Conservation (phyloP, 2,113 vertebrate species). For the Chaetodon auriga region DNA sequence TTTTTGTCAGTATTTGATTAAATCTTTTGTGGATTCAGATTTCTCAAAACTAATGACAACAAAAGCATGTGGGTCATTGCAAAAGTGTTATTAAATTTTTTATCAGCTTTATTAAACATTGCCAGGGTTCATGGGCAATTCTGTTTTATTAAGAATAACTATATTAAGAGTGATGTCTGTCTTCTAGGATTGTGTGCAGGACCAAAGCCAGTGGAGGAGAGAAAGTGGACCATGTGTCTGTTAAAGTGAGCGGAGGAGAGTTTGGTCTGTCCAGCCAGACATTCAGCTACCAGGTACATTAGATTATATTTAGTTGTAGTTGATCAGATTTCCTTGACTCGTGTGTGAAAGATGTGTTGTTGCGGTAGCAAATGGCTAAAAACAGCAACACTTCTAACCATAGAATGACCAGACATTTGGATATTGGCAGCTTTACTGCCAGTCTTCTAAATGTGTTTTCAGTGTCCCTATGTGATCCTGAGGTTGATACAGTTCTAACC, state of each 20-base stretch:
- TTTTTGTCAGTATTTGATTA: no score
- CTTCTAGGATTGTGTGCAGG: conserved; percentile 91
- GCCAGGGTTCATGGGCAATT: neutral
- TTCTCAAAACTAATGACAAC: neutral
- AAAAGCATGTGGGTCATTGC: neutral
- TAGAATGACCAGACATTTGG: no score
- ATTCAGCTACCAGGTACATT: conserved; percentile 94
- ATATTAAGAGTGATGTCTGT: neutral
- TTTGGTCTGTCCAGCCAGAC: conserved; percentile 87
- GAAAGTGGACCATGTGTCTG: conserved; percentile 85
- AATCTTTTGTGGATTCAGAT: neutral
- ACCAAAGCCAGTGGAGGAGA: conserved; percentile 86
- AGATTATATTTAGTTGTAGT: neutral
- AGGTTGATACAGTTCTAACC: neutral
- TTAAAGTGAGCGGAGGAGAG: conserved; percentile 90
- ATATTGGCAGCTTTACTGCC: no score
- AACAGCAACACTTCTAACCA: no score
- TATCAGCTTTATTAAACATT: neutral
- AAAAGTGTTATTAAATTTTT: no score
- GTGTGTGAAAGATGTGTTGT: neutral
- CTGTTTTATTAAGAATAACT: neutral
- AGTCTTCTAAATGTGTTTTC: neutral
- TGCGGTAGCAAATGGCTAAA: neutral
- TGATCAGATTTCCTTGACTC: neutral
- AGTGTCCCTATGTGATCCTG: neutral